Evolutionary conservation across 2,113 vertebrate species (phyloP).

Genomic region (Proterorhinus semilunaris): DNA sequence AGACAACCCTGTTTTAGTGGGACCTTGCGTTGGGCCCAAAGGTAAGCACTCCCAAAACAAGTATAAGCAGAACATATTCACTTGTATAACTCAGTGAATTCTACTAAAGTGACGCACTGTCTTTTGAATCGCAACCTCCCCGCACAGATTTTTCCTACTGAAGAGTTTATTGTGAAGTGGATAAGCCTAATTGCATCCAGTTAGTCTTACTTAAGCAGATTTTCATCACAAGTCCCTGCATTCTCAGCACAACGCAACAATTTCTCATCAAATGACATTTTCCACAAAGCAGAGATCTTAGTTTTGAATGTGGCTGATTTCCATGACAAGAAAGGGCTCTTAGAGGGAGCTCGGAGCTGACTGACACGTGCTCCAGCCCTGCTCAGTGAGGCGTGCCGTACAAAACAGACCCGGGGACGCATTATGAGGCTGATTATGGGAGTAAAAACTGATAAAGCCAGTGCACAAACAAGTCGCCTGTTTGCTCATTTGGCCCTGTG

Average conservation of each 20-base stretch:
- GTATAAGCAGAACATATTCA: background rate
- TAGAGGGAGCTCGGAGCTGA: slow-evolving; percentile 17
- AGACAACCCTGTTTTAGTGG: too few relatives aligned
- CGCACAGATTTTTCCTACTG: slow-evolving; percentile 61
- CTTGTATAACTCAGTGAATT: background rate
- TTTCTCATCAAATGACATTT: slow-evolving; percentile 34
- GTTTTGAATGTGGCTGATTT: slow-evolving; percentile 24
- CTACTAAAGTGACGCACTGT: background rate
- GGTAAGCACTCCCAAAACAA: background rate
- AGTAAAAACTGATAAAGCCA: slow-evolving; percentile 48
- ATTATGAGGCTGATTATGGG: slow-evolving; percentile 59
- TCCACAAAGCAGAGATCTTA: slow-evolving; percentile 41
- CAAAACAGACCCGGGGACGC: slow-evolving; percentile 50
- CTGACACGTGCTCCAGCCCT: background rate
- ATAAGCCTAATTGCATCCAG: slow-evolving; percentile 26
- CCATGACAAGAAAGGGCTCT: slow-evolving; percentile 29
- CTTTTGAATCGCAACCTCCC: background rate
- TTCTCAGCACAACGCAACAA: background rate
- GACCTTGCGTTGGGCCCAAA: too few relatives aligned
- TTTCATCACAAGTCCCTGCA: slow-evolving; percentile 37
- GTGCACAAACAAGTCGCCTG: slow-evolving; percentile 48
- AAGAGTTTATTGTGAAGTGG: slow-evolving; percentile 45
- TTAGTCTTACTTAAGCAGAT: slow-evolving; percentile 36
- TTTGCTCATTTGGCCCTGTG: slow-evolving; percentile 57
- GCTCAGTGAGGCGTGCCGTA: slow-evolving; percentile 40